Base-by-base conservation (phyloP, 2,113 vertebrate genomes). In the Apteryx mantelli region DNA sequence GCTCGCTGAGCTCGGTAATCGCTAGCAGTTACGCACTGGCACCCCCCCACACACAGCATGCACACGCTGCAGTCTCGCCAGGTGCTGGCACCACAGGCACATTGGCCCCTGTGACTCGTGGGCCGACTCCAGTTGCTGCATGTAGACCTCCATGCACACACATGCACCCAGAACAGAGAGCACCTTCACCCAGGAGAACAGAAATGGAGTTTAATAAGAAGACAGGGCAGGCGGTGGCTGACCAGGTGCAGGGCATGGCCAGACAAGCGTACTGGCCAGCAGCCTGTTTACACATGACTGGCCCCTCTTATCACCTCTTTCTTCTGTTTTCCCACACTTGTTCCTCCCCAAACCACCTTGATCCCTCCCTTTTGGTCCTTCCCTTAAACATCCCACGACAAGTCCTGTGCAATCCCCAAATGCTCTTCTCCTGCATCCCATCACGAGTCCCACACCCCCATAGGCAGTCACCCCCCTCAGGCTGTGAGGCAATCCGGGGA, bases 201-300 rank as follows among this genome's bases (percentile, higher is more conserved):
- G 28, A 56, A 56, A 58, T 5, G 9, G 55, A 58, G 28, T 32
- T 58, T 58, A 32, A 32, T 24, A 5, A 28, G 50, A 28, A 46
- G 50, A 24, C n/a, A 34, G 61, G n/a, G 55, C 3, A 85, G 24
- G 63, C 2, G 3, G 4, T 0, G 0, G 34, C 5, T 5, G 14
- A 7, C n/a, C 17, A 53, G 34, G 12, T 21, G 3, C 16, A 52
- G 22, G 56, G 65, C 26, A 74, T 1, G 5, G 73, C 15, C 5
- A 36, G 40, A 38, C 28, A 61, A 30, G 30, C 30, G 16, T 44
- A 56, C 69, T 56, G 24, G 77, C 9, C 20, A 65, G 60, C 34
- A 84, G 46, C 19, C 48, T 50, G 15, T 58, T 46, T 20, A 44
- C 65, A 19, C 32, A 19, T 13, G 53, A 4, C 11, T 3, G 0